Evolutionary conservation across 2,888 invertebrate genomes (phyloP), one percentile per base, ranked within the genome.

Genomic region (Plebejus melissa): DNA sequence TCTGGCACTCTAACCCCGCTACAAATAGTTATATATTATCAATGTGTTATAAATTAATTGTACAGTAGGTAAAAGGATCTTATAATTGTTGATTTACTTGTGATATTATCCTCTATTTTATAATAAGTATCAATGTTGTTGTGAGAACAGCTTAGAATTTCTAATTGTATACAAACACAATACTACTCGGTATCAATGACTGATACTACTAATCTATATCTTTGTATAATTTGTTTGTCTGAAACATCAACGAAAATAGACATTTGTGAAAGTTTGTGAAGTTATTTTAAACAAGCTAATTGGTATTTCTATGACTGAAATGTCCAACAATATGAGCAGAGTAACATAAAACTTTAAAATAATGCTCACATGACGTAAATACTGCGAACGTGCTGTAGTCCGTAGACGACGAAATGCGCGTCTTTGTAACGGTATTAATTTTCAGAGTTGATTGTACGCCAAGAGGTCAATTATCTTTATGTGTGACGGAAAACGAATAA

Each of bases 341-440:
- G 22, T 22, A 22, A 22, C 22, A 22, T 22, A 22, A 22, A 70
- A 70, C 41, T 41, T 70, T 70, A 38, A 41, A 41, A 70, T 70
- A 41, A 70, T 41, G 70, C 41, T 69, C 71, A 54, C 16, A 65
- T 65, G 72, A 54, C 72, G 72, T 54, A 50, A 72, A 32, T 54
- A 28, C 54, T 32, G 72, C 22, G 32, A 72, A 50, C 71, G 50
- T 50, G n/a, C 38, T 22, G 54, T 69, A 36, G 46, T 22, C 22
- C 22, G 22, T 22, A 32, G 2, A 36, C 41, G 46, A 22, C 32
- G 38, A 76, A 76, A 75, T 74, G 69, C 57, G 75, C 75, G 75
- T 75, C 75, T 41, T 74, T 72, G 74, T 81, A 81, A 81, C 81
- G 81, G 81, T 80, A 80, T 78, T 77, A n/a, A 72, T 54, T 72